Base-by-base conservation (phyloP, 1,140 invertebrate genomes). In the Vanessa atalanta region DNA sequence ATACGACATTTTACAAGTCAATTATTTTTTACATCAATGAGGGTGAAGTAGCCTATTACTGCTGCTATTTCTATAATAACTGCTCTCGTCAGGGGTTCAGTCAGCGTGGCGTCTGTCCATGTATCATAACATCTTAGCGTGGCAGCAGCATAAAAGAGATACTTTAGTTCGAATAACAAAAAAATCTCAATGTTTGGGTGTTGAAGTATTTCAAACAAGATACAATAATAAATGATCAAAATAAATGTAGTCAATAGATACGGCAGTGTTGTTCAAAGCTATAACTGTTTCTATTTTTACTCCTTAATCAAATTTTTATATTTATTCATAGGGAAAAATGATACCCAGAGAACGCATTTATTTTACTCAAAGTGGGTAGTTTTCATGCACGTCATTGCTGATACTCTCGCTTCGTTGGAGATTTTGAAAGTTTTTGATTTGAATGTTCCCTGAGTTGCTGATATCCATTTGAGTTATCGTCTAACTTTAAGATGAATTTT, bases 41-140 rank as follows among this genome's bases (percentile, higher is more conserved):
- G 13, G 14, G 48, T 51, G 13, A 43, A 43, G 6, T 43, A 43
- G 37, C 37, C 37, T 43, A 43, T 43, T 65, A 65, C 64, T 65
- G 16, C 23, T 20, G 43, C 64, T 47, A 65, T 65, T 65, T 65
- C 50, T 47, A 65, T 65, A 65, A 65, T 48, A 43, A 43, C 37
- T 9, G 37, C 37, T 43, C 8, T 43, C 37, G 64, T 65, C 47
- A 65, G 64, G 47, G 47, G 64, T 43, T 48, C 64, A 48, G 64
- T 65, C 47, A 65, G 47, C 48, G 43, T 3, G 20, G 48, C 20
- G 64, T 23, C 47, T 47, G 16, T 20, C 14, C 47, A 48, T 65
- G 47, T 50, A 65, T 65, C 47, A 65, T 47, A 65, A 65, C 23
- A 65, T 20, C 64, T 20, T 48, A 20, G 16, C 20, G 23, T 50